A percentile compares a stretch with the other conserved stretches of the same genome.
Evolutionary conservation across 2,888 invertebrate species (phyloP).

Genomic region (Cheilosia grossa): DNA sequence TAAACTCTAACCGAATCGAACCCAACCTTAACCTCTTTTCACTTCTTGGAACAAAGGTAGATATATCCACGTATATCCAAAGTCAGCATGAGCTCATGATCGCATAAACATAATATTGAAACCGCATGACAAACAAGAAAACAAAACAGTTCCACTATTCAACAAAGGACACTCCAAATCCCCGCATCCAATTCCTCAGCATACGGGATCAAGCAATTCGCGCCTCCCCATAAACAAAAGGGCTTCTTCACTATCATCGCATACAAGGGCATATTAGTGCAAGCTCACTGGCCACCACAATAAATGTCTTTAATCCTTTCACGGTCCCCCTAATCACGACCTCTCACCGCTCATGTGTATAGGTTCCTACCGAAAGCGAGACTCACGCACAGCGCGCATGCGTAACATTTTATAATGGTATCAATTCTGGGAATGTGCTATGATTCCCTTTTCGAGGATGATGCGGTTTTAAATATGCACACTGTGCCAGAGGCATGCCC

Average conservation of each 20-base stretch:
- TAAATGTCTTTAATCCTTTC: conserved; percentile 54
- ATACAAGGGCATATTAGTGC: conserved; percentile 42
- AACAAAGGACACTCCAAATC: conserved; percentile 62
- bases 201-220: conserved; percentile 38
- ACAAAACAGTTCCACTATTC: not conserved
- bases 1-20: not conserved
- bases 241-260: conserved; percentile 10
- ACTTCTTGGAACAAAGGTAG: not conserved
- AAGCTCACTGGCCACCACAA: conserved; percentile 44
- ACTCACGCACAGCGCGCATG: conserved; percentile 54
- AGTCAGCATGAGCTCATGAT: conserved; percentile 24
- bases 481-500: conserved; percentile 43
- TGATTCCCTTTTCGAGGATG: conserved; percentile 68
- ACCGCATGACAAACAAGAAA: not conserved
- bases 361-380: conserved; percentile 10
- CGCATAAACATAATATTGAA: not conserved
- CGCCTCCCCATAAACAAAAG: conserved; percentile 38
- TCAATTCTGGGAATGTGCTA: conserved; percentile 72
- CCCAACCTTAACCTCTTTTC: conserved; percentile 14
- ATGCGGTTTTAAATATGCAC: conserved; percentile 71
- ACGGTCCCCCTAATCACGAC: conserved; percentile 60
- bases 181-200: conserved; percentile 26
- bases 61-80: not conserved
- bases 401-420: conserved; percentile 72
- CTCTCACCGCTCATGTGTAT: not conserved